Conservation (phyloP, 2,113 vertebrate species). For the Chunga burmeisteri region DNA sequence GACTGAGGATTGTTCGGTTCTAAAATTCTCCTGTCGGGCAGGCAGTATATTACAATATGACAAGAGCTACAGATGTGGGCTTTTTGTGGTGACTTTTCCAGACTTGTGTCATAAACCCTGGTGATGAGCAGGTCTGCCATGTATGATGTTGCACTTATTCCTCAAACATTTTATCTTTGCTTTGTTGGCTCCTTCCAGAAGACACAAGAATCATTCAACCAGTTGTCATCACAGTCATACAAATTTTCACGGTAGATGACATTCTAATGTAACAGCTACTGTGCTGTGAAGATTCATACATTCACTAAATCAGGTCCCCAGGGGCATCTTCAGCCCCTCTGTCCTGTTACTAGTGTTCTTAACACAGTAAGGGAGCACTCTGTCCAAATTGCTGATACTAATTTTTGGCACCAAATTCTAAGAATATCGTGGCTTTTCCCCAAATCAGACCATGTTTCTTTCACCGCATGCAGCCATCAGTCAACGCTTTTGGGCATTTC, state of each 20-base stretch:
- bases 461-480: rapidly evolving
- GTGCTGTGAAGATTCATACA: background rate
- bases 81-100: background rate
- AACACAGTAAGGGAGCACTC: background rate
- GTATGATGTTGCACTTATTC: background rate
- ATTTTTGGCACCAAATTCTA: background rate
- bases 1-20: background rate
- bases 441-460: background rate
- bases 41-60: background rate
- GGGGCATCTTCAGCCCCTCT: background rate
- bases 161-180: background rate
- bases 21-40: background rate
- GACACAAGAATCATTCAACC: background rate
- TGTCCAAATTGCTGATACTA: background rate
- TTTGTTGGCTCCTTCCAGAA: background rate
- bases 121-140: background rate
- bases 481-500: background rate
- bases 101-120: background rate
- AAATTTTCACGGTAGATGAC: background rate
- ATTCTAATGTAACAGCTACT: background rate
- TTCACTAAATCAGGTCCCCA: background rate
- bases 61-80: background rate
- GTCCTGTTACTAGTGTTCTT: background rate
- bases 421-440: background rate
- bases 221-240: background rate